Evolutionary conservation across 2,888 invertebrate species (phyloP).

Genomic region (Oscheius sp.): DNA sequence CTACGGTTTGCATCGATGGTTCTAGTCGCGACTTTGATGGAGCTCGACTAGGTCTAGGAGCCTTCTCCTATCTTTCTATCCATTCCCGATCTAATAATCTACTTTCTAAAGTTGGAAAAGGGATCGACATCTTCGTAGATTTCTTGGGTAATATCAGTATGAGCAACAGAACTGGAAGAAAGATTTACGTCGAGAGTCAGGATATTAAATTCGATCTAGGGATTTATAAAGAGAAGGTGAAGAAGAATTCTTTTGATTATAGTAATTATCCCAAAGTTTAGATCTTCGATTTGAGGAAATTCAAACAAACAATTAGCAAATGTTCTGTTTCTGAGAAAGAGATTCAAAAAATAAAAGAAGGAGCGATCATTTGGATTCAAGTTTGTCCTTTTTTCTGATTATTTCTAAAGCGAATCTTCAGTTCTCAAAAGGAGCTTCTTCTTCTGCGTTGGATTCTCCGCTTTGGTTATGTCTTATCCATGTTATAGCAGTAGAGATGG

Average conservation of each 20-base stretch:
- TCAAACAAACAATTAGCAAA: slow-evolving; percentile 14
- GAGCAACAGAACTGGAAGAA: slow-evolving; percentile 18
- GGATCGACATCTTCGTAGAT: slow-evolving; percentile 28
- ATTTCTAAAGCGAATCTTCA: slow-evolving; percentile 2
- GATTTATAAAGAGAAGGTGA: slow-evolving; percentile 16
- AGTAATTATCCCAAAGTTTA: background rate
- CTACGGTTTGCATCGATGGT: slow-evolving; percentile 26
- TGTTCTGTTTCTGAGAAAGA: background rate
- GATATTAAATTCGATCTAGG: slow-evolving; percentile 11
- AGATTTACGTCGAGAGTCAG: slow-evolving; percentile 21
- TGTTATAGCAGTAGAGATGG: slow-evolving; percentile 36
- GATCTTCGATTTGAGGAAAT: slow-evolving; percentile 30
- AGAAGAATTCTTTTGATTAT: background rate
- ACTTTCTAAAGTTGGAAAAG: slow-evolving; percentile 22
- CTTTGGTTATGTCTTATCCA: slow-evolving; percentile 41
- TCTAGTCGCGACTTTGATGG: slow-evolving; percentile 35
- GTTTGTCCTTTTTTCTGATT: background rate
- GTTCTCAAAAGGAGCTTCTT: slow-evolving; percentile 27
- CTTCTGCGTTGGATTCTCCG: slow-evolving; percentile 30
- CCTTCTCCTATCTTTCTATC: background rate
- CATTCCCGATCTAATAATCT: background rate
- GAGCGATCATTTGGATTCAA: slow-evolving; percentile 25
- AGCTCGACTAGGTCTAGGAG: slow-evolving; percentile 16
- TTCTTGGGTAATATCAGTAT: slow-evolving; percentile 21
- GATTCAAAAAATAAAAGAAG: slow-evolving; percentile 9